Conservation (phyloP, 2,888 invertebrate species). For the Leucoma salicis region DNA sequence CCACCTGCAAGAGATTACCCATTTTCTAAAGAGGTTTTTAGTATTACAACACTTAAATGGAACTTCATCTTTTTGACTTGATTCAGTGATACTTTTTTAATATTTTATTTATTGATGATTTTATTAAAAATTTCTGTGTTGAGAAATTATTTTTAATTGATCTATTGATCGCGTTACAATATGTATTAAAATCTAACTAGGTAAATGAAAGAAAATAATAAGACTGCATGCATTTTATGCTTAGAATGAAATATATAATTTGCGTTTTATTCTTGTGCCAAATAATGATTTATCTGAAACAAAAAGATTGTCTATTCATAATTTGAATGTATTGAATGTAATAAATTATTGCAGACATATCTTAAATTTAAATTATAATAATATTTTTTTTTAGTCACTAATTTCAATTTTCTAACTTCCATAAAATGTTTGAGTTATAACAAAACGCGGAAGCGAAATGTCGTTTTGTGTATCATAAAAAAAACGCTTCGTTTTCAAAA, state of each 20-base stretch:
- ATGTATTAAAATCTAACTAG: no score
- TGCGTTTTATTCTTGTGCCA: background rate
- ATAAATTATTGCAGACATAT: background rate
- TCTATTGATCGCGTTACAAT: no score
- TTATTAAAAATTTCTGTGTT: no score
- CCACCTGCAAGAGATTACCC: no score
- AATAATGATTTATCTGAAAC: background rate
- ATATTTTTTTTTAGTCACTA: background rate
- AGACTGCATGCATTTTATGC: background rate
- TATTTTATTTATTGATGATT: no score
- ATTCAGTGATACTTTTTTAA: no score
- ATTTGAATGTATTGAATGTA: background rate
- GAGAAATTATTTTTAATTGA: no score
- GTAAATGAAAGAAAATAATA: no score
- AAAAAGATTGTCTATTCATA: background rate
- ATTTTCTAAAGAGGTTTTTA: no score
- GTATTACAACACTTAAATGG: no score
- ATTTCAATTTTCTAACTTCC: background rate
- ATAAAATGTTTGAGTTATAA: background rate
- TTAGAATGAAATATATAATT: background rate
- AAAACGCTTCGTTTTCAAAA: constrained; percentile 51
- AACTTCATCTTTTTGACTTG: no score
- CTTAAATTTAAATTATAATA: background rate
- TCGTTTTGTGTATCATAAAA: background rate
- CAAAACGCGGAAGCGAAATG: background rate